A percentile compares a stretch with the other conserved stretches of the same genome.
Evolutionary conservation across 92 coral and sea anemone genomes (phyloP).

Genomic region (Actinostola sp.): DNA sequence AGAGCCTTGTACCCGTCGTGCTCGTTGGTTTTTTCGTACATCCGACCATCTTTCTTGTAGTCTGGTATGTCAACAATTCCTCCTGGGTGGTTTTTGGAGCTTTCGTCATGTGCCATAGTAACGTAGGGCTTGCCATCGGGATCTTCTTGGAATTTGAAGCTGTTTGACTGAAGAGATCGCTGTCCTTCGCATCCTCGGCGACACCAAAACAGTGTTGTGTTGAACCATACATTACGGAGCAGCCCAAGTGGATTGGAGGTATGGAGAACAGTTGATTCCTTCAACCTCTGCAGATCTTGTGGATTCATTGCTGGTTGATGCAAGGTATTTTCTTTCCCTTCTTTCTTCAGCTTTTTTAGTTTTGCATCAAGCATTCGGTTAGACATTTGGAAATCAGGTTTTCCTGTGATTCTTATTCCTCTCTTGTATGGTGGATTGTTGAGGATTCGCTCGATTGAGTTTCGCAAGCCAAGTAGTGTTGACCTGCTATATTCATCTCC

Average conservation of each 20-base stretch:
- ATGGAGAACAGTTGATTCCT: slow-evolving; percentile 3
- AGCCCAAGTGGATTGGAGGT: slow-evolving; percentile 46
- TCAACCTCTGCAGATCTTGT: slow-evolving; percentile 8
- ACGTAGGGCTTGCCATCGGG: too few species aligned
- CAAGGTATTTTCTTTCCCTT: slow-evolving; percentile 29
- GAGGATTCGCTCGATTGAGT: slow-evolving; percentile 2
- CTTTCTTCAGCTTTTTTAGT: too few species aligned
- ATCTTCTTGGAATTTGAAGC: too few species aligned
- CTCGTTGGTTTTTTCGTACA: slow-evolving; percentile 42
- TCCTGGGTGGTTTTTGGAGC: slow-evolving; percentile 47
- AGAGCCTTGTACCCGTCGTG: slow-evolving; percentile 52
- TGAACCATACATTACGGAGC: slow-evolving; percentile 39
- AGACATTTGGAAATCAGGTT: slow-evolving; percentile 8
- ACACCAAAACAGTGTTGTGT: slow-evolving; percentile 31
- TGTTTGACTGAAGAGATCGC: too few species aligned
- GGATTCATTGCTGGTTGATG: slow-evolving; percentile 20
- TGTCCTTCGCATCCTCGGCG: too few species aligned
- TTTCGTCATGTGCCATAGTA: slow-evolving; percentile 38
- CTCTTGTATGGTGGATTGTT: not conserved
- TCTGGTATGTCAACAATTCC: slow-evolving; percentile 29
- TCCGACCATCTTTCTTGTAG: slow-evolving; percentile 41
- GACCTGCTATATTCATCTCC: slow-evolving; percentile 11
- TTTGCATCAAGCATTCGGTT: slow-evolving; percentile 37
- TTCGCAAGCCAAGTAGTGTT: slow-evolving; percentile 5
- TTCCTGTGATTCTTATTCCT: too few species aligned